These are phyloP conservation scores for Willisornis vidua DNA, from an alignment of 2,113 vertebrate species.

Conservation along the genomic window DNA sequence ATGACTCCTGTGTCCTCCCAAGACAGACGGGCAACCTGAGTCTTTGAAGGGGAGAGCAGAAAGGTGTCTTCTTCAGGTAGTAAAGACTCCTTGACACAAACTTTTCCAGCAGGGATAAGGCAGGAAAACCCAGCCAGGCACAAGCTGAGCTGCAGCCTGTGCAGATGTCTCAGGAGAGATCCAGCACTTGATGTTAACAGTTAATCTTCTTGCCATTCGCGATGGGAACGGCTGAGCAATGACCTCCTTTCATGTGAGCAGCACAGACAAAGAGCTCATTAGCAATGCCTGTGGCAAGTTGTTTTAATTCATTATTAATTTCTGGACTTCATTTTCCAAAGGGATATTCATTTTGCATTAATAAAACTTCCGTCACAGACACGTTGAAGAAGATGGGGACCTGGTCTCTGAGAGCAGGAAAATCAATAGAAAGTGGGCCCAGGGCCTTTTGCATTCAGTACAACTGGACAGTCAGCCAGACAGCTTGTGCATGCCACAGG, in stretches of 20 bases:
- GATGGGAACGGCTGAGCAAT: constrained; percentile 27
- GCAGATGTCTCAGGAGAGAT: neutral
- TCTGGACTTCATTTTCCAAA: constrained; percentile 50
- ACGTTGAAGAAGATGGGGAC: neutral
- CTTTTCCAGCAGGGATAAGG: neutral
- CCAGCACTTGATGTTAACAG: neutral
- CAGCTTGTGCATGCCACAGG: neutral
- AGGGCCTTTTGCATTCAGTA: neutral
- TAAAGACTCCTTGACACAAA: neutral
- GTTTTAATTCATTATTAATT: constrained; percentile 69
- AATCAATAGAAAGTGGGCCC: neutral
- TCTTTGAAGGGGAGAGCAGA: neutral
- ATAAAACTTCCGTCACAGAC: constrained; percentile 15
- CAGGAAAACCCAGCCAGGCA: neutral
- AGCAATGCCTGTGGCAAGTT: constrained; percentile 52
- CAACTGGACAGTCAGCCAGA: neutral
- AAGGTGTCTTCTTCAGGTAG: neutral
- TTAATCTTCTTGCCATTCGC: neutral
- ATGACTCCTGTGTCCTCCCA: neutral
- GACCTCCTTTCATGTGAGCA: constrained; percentile 53
- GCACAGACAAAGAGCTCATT: constrained; percentile 55
- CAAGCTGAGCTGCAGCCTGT: neutral
- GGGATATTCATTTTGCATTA: constrained; percentile 52
- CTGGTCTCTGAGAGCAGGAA: neutral
- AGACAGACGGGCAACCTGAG: neutral